Evolutionary conservation across 1,140 invertebrate genomes (phyloP), one percentile per base, ranked within the genome.

Genomic region (Aleiodes sp.): DNA sequence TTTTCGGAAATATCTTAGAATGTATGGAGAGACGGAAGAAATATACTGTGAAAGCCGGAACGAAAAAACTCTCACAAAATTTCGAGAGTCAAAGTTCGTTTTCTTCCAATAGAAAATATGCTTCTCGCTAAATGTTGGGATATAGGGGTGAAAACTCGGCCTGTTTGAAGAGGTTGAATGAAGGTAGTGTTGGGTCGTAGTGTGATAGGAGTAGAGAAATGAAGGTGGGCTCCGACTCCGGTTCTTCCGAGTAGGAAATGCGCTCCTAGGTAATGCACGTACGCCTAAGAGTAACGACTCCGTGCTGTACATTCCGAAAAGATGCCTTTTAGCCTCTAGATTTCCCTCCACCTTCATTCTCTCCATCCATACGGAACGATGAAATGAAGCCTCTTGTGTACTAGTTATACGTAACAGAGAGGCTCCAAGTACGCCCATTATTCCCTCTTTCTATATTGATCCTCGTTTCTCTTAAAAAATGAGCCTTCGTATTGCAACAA

Each of bases 141-240:
- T n/a, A n/a, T n/a, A n/a, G n/a, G n/a, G n/a, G n/a, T n/a, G n/a
- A 43, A 35, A 69, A 75, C 64, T 65, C 68, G 68, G 65, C 60
- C 28, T 65, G 43, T 59, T 35, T 16, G 43, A 39, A n/a, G 19
- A 43, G 46, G 46, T 24, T 43, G 24, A n/a, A n/a, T 35, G 66
- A 14, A 24, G 24, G 3, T 8, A 14, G 35, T 14, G 31, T 12
- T 10, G n/a, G 59, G 19, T 9, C 46, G 6, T n/a, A n/a, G n/a
- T n/a, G n/a, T n/a, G n/a, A n/a, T n/a, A n/a, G n/a, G n/a, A n/a
- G n/a, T n/a, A n/a, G n/a, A n/a, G n/a, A n/a, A n/a, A n/a, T n/a
- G n/a, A n/a, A n/a, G n/a, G n/a, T n/a, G n/a, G n/a, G n/a, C n/a
- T n/a, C n/a, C 21, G 26, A 52, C 19, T 52, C 19, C 26, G 19